These are phyloP conservation scores for Ischnus inquisitorius DNA, from an alignment of 2,888 invertebrate species.

Conservation along the genomic window DNA sequence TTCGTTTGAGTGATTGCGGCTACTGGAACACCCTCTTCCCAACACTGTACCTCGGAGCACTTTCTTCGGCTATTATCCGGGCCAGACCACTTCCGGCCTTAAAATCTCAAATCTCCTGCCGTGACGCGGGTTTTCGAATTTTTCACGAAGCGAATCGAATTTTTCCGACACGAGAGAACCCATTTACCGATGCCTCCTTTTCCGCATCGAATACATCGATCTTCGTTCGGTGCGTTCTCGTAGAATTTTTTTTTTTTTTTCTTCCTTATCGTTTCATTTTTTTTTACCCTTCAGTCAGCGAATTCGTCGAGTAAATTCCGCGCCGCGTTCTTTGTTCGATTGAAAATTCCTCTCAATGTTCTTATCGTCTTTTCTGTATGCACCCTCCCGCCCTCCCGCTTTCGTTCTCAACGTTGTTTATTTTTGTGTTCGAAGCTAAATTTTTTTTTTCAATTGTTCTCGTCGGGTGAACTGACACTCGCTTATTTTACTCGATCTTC, in stretches of 20 bases:
- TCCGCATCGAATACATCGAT: background rate
- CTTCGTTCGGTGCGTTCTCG: background rate
- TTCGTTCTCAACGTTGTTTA: background rate
- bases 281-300: background rate
- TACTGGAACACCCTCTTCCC: background rate
- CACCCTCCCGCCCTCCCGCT: background rate
- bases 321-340: constrained; percentile 15
- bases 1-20: background rate
- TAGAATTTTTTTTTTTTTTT: constrained; percentile 1
- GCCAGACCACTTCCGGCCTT: background rate
- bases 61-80: constrained; percentile 7
- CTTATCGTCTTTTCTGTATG: background rate
- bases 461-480: background rate
- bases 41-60: constrained; percentile 3
- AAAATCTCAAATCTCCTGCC: background rate
- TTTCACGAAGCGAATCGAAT: background rate
- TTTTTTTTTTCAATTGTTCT: background rate
- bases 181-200: background rate
- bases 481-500: background rate
- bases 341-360: constrained; percentile 12
- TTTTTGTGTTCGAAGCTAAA: background rate
- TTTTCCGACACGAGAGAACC: background rate
- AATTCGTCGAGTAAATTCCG: constrained; percentile 21
- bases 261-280: constrained; percentile 19
- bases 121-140: background rate